Evolutionary conservation across 2,797 vertebrate genomes (phyloP).

Genomic region (Taenioides sp.): DNA sequence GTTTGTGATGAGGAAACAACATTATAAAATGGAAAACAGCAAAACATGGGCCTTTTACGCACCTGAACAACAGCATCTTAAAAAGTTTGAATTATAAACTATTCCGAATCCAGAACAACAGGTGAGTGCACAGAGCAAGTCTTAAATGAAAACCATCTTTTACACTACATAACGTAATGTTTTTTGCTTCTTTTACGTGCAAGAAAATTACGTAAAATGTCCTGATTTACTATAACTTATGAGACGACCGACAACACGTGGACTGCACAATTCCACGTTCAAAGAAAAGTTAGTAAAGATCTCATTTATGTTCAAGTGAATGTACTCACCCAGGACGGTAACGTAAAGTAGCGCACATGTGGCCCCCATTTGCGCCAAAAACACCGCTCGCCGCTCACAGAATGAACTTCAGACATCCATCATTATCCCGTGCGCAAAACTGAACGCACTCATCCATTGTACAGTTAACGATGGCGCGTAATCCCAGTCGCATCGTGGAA

Average conservation of each 20-base stretch:
- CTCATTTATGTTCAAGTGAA: background rate
- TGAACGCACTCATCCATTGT: conserved; percentile 43
- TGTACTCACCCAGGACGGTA: conserved; percentile 57
- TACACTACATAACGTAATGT: too few relatives aligned
- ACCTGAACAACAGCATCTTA: too few relatives aligned
- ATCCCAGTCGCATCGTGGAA: conserved; percentile 31
- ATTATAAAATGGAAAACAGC: too few relatives aligned
- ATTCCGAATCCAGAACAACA: too few relatives aligned
- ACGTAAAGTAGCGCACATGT: conserved; percentile 36
- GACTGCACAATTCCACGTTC: background rate
- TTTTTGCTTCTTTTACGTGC: too few relatives aligned
- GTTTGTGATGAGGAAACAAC: too few relatives aligned
- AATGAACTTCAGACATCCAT: conserved; percentile 20
- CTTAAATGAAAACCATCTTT: too few relatives aligned
- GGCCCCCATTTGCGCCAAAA: conserved; percentile 40
- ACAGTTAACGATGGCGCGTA: conserved; percentile 22
- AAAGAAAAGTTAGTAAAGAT: too few relatives aligned
- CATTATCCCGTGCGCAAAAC: conserved; percentile 36
- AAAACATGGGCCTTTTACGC: too few relatives aligned
- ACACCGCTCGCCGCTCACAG: conserved; percentile 16
- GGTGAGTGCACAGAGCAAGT: too few relatives aligned
- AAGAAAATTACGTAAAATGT: too few relatives aligned
- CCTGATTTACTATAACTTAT: background rate
- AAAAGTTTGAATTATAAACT: too few relatives aligned
- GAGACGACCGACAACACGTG: background rate